Percentiles rank a stretch among this genome's conserved stretches.
Conservation (phyloP, 2,113 vertebrate species). For the Urocitellus parryii region DNA sequence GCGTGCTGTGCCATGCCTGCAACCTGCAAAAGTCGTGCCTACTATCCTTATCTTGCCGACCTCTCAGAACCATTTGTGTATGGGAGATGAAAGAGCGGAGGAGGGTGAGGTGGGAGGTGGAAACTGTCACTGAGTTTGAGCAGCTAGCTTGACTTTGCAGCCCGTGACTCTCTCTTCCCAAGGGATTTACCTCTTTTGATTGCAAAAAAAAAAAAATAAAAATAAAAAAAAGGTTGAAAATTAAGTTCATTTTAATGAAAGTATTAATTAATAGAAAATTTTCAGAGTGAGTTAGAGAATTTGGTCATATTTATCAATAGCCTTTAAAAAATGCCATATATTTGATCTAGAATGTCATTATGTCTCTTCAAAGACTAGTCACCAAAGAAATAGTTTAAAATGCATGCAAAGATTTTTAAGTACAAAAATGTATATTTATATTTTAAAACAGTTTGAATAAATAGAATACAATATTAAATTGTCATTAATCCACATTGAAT, state of each 20-base stretch:
- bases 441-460: background rate
- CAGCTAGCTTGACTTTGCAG: background rate
- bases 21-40: background rate
- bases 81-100: too few relatives aligned
- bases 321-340: background rate
- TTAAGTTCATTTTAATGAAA: conserved; percentile 1
- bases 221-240: conserved; percentile 29
- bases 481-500: background rate
- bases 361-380: background rate
- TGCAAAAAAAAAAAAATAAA: background rate
- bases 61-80: background rate
- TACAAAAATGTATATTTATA: conserved; percentile 29
- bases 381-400: conserved; percentile 34
- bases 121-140: background rate
- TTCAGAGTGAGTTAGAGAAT: conserved; percentile 27
- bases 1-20: background rate
- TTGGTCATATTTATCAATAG: conserved; percentile 23
- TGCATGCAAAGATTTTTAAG: background rate
- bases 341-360: conserved; percentile 27
- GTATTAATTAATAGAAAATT: conserved; percentile 21
- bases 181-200: background rate
- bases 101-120: background rate
- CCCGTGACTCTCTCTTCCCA: background rate
- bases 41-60: background rate
- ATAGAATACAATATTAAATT: background rate